Percentiles rank a stretch among this genome's conserved stretches.
Evolutionary conservation across 2,888 invertebrate genomes (phyloP).

Genomic region (Epirrhoe alternata): DNA sequence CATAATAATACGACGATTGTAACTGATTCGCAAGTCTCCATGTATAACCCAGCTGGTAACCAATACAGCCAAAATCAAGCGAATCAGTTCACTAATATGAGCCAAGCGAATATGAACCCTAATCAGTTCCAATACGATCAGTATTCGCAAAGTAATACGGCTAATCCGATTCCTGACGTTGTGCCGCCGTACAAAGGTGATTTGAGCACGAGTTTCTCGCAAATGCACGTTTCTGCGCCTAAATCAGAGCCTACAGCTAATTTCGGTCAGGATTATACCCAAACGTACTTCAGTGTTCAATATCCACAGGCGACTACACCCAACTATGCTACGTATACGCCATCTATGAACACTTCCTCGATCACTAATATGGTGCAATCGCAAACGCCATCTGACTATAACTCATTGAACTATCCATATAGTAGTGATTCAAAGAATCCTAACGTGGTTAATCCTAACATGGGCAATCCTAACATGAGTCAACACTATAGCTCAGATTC

Average conservation of each 20-base stretch:
- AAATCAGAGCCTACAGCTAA: conserved; percentile 54
- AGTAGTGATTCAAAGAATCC: conserved; percentile 36
- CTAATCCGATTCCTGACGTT: conserved; percentile 56
- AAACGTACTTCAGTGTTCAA: conserved; percentile 71
- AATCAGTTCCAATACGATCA: conserved; percentile 49
- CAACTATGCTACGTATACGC: conserved; percentile 68
- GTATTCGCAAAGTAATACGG: conserved; percentile 47
- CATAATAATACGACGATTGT: conserved; percentile 62
- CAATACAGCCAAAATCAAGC: conserved; percentile 34
- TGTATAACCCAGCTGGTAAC: conserved; percentile 39
- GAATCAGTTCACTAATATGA: conserved; percentile 36
- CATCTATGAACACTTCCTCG: conserved; percentile 58
- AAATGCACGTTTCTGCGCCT: conserved; percentile 67
- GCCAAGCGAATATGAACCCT: conserved; percentile 34
- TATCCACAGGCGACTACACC: conserved; percentile 66
- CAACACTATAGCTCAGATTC: background rate
- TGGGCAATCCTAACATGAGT: background rate
- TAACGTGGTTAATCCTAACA: conserved; percentile 5
- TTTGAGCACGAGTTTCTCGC: conserved; percentile 65
- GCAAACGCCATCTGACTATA: conserved; percentile 61
- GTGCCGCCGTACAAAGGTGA: conserved; percentile 54
- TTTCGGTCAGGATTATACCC: conserved; percentile 64
- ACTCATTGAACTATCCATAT: conserved; percentile 63
- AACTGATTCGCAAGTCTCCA: conserved; percentile 64
- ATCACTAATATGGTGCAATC: conserved; percentile 62